Conservation (phyloP, 2,797 vertebrate species). For the Ptychadena robeensis region DNA sequence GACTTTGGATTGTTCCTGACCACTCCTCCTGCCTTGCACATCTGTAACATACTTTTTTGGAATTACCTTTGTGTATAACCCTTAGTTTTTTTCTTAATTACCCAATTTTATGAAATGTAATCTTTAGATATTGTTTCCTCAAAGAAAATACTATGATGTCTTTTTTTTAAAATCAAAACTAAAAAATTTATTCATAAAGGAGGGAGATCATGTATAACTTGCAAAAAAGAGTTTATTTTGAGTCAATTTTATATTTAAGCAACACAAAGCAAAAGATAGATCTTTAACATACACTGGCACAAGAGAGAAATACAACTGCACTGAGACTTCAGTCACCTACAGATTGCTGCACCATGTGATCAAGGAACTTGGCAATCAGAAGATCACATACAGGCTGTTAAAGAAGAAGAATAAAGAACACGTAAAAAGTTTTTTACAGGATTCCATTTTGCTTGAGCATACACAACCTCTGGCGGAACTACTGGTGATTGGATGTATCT, state of each 20-base stretch:
- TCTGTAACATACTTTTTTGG: no score
- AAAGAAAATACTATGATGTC: no score
- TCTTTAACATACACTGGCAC: background rate
- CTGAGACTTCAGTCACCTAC: background rate
- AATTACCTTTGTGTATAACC: no score
- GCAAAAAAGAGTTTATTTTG: slow-evolving; percentile 46
- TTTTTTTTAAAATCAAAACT: no score
- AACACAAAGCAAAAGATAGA: slow-evolving; percentile 28
- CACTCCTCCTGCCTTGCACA: no score
- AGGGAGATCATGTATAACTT: background rate
- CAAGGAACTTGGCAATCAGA: background rate
- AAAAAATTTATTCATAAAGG: background rate
- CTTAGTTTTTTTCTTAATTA: no score
- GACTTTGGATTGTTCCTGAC: no score
- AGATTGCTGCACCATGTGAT: background rate
- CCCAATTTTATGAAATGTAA: no score
- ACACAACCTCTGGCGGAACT: background rate
- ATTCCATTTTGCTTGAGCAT: slow-evolving; percentile 41
- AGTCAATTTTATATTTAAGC: no score
- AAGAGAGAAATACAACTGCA: slow-evolving; percentile 1
- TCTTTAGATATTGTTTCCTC: no score
- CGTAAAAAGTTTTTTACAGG: background rate
- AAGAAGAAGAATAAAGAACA: background rate
- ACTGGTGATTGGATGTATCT: background rate
- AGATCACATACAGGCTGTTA: background rate